A percentile compares a stretch with the other conserved stretches of the same genome.
These are phyloP conservation scores for Cheilosia impressa DNA, from an alignment of 2,888 invertebrate species.

Conservation along the genomic window DNA sequence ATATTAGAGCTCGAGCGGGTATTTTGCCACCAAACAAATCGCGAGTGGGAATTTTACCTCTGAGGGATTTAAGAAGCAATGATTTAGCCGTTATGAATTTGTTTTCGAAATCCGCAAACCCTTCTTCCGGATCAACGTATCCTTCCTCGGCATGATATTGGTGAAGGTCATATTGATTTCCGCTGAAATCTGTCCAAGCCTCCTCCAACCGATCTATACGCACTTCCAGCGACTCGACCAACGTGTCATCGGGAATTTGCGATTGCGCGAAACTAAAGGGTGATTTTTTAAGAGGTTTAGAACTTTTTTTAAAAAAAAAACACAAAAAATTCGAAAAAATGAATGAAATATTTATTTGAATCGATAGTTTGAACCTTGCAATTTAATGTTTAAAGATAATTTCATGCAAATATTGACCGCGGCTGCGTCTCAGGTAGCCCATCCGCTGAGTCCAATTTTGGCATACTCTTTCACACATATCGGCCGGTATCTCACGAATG, in stretches of 20 bases:
- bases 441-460: too few species aligned
- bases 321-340: too few species aligned
- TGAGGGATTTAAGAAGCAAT: background rate
- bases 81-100: conserved; percentile 13
- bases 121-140: conserved; percentile 26
- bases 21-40: background rate
- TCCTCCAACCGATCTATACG: conserved; percentile 27
- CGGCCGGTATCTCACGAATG: too few species aligned
- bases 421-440: too few species aligned
- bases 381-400: too few species aligned
- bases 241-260: conserved; percentile 6
- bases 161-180: conserved; percentile 1
- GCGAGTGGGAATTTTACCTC: background rate
- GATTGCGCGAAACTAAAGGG: background rate
- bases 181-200: conserved; percentile 3
- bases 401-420: too few species aligned
- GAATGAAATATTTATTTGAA: too few species aligned
- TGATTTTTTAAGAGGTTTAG: too few species aligned
- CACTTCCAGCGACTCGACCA: conserved; percentile 13
- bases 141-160: conserved; percentile 10
- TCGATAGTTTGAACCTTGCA: too few species aligned
- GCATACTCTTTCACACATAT: too few species aligned
- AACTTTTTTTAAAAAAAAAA: too few species aligned
- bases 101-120: background rate
- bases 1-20: background rate